Base-by-base conservation (phyloP, 2,888 invertebrate species). In the Eupithecia abbreviata region DNA sequence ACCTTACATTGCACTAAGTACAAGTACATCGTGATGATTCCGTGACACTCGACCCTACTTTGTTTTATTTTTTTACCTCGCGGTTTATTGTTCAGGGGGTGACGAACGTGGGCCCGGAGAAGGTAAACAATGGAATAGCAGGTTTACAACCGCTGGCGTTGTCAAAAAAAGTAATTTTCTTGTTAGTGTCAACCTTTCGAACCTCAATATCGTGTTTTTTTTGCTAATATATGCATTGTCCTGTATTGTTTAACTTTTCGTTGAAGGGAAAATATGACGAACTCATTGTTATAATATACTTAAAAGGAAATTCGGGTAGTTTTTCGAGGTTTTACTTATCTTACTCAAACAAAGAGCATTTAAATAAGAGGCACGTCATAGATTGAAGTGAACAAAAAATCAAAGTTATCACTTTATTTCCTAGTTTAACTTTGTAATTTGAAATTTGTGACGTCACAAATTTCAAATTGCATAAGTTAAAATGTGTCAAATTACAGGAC, bases 31-130 rank as follows among this genome's bases (percentile, higher is more conserved):
- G 47, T 82, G 84, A 86, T 87, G 87, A 87, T 87, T 84, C 86
- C 83, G 83, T 87, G 89, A 89, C 90, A 87, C 86, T 87, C 89
- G 89, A 88, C 90, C 89, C 87, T 81, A 84, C 85, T 86, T 87
- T 87, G 80, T 90, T 90, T 90, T 90, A 88, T 90, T 89, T 89
- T 69, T 89, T 90, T 86, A 87, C 86, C 85, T 85, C 81, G 75
- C 79, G 77, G 87, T 91, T 90, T 89, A 90, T 88, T 88, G 86
- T 80, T 80, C 80, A 71, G 84, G 90, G 90, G 88, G 86, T 85
- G 87, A 88, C 85, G 84, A 87, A 87, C 86, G 81, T 76, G 66
- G 72, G 69, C 68, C 43, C 78, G 55, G 42, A 10, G 47, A 69
- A 69, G 43, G 69, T 76, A 82, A 84, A 85, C 86, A 86, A 87